These are phyloP conservation scores for Hemichromis elongatus DNA, from an alignment of 2,113 vertebrate species.

Conservation along the genomic window DNA sequence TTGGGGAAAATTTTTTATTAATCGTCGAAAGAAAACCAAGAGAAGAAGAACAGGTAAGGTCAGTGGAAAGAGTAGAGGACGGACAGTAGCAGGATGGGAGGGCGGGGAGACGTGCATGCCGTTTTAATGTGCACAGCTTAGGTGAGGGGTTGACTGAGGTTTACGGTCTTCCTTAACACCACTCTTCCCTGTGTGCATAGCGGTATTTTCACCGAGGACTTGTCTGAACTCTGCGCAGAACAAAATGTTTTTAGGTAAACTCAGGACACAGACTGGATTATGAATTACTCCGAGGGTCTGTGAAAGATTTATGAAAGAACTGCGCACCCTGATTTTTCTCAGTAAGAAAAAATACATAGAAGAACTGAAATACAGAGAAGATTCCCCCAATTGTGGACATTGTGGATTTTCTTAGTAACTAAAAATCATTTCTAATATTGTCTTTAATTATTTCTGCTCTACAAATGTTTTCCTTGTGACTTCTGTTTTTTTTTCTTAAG, in stretches of 20 bases:
- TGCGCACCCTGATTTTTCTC: neutral
- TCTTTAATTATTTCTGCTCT: neutral
- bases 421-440: neutral
- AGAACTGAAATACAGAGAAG: neutral
- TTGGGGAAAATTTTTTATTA: neutral
- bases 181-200: neutral
- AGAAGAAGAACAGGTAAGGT: neutral
- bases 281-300: neutral
- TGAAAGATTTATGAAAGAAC: neutral
- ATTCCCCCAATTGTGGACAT: neutral
- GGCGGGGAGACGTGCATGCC: neutral
- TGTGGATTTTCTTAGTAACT: neutral
- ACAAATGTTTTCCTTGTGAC: neutral
- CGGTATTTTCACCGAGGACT: slow-evolving; percentile 2
- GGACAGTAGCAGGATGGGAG: neutral
- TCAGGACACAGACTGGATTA: neutral
- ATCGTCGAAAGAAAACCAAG: neutral
- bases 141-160: slow-evolving; percentile 46
- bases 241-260: neutral
- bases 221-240: neutral
- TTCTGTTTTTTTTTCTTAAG: neutral
- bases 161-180: slow-evolving; percentile 30
- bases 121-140: slow-evolving; percentile 7
- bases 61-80: neutral
- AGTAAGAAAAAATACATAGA: neutral